Conservation (phyloP, 2,113 vertebrate genomes). For the Tupaia tana region DNA sequence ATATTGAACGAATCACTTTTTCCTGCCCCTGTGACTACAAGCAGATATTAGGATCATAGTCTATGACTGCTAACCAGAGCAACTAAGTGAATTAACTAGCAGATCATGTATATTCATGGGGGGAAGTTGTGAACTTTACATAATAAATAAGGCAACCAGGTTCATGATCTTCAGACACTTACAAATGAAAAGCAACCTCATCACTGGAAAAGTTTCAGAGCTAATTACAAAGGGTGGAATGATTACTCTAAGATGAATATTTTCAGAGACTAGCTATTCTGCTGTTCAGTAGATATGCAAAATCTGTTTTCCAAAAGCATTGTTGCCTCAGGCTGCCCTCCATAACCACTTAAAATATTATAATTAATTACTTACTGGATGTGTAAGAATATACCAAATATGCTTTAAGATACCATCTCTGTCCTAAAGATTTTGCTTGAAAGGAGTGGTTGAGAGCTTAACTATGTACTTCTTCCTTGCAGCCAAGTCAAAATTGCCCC, state of each 20-base stretch:
- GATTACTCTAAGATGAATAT: slow-evolving; percentile 65
- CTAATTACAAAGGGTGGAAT: slow-evolving; percentile 47
- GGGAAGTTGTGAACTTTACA: slow-evolving; percentile 9
- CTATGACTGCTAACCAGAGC: neutral
- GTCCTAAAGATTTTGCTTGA: slow-evolving; percentile 18
- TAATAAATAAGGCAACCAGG: slow-evolving; percentile 13
- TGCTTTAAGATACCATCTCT: slow-evolving; percentile 6
- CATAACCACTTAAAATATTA: slow-evolving; percentile 53
- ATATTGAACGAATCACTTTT: neutral
- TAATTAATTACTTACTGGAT: slow-evolving; percentile 51
- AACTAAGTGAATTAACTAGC: neutral
- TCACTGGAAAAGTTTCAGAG: slow-evolving; percentile 19
- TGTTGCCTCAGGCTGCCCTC: slow-evolving; percentile 17
- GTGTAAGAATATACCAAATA: slow-evolving; percentile 12
- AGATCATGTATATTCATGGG: neutral
- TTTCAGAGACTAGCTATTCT: slow-evolving; percentile 54
- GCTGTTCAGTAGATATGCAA: slow-evolving; percentile 50
- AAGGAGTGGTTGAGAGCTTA: neutral
- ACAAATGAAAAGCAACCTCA: slow-evolving; percentile 51
- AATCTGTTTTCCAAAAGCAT: slow-evolving; percentile 51
- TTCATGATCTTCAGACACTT: slow-evolving; percentile 42
- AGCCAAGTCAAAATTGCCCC: slow-evolving; percentile 2
- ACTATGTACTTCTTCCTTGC: neutral
- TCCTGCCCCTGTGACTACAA: neutral
- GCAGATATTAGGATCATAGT: neutral